phyloP scores from a whole-genome alignment of 2,888 invertebrate genomes.

The Cantharis flavilabris region DNA sequence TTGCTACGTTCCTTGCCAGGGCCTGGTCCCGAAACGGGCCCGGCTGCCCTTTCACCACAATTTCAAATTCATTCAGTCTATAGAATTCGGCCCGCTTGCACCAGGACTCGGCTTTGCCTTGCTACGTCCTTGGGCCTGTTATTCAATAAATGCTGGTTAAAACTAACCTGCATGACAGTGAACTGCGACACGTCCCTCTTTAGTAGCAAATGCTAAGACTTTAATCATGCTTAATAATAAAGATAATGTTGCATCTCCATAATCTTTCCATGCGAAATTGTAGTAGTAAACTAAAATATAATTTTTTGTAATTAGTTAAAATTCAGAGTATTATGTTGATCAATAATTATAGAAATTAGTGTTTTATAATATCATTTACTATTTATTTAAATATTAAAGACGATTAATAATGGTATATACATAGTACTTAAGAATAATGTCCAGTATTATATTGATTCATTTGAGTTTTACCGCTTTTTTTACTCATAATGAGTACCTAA shows the following conservation, averaged over 20 bases:
- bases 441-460: too few species aligned
- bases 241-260: conserved; percentile 76
- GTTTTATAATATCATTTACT: neutral
- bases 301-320: neutral
- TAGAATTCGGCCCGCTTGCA: too few species aligned
- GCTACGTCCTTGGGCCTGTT: too few species aligned
- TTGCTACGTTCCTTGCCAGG: too few species aligned
- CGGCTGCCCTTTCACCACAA: too few species aligned
- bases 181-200: conserved; percentile 80
- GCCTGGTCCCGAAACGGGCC: too few species aligned
- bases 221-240: conserved; percentile 89
- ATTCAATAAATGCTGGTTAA: neutral
- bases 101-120: too few species aligned
- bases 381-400: neutral
- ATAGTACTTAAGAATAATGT: too few species aligned
- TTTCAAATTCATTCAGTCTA: too few species aligned
- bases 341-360: neutral
- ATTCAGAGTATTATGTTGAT: neutral
- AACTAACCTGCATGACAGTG: conserved; percentile 84
- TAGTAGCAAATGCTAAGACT: conserved; percentile 81
- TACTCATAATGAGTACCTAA: too few species aligned
- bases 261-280: conserved; percentile 88
- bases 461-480: too few species aligned
- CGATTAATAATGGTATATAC: too few species aligned
- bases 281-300: conserved; percentile 76